Conservation (phyloP, 2,113 vertebrate genomes). For the Poeciliopsis occidentalis region DNA sequence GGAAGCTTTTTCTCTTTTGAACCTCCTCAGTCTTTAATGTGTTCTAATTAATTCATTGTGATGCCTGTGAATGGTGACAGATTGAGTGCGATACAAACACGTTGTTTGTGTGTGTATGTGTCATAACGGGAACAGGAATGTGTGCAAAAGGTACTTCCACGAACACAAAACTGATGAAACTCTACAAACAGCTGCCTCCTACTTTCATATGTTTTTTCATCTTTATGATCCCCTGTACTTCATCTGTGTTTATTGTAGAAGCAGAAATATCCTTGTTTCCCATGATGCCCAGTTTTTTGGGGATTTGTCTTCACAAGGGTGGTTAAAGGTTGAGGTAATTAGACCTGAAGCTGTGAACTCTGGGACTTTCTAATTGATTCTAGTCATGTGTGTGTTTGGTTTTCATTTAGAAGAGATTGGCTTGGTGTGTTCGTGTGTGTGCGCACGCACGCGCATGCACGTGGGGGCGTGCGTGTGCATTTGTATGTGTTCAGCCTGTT, state of each 20-base stretch:
- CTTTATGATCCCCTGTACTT: background rate
- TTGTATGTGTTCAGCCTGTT: constrained; percentile 6
- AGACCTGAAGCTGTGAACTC: constrained; percentile 63
- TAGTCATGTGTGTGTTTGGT: constrained; percentile 54
- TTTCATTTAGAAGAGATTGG: constrained; percentile 60
- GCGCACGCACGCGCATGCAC: constrained; percentile 17
- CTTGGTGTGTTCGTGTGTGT: constrained; percentile 8
- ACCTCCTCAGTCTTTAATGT: constrained; percentile 23
- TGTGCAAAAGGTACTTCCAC: background rate
- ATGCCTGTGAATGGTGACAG: constrained; percentile 16
- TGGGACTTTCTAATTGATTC: constrained; percentile 73
- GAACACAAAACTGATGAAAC: background rate
- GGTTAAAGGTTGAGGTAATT: constrained; percentile 58
- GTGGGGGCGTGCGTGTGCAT: background rate
- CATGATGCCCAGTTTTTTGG: constrained; percentile 49
- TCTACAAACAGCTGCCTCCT: background rate
- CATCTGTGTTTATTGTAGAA: constrained; percentile 22
- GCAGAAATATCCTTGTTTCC: constrained; percentile 48
- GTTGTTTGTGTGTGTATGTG: background rate
- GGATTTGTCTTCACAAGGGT: constrained; percentile 27
- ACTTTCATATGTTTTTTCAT: background rate
- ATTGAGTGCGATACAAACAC: background rate
- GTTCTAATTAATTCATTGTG: constrained; percentile 30
- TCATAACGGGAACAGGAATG: background rate
- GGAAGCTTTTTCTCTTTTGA: constrained; percentile 15